Evolutionary conservation across 2,888 invertebrate genomes (phyloP).

Genomic region (Plagodis pulveraria): DNA sequence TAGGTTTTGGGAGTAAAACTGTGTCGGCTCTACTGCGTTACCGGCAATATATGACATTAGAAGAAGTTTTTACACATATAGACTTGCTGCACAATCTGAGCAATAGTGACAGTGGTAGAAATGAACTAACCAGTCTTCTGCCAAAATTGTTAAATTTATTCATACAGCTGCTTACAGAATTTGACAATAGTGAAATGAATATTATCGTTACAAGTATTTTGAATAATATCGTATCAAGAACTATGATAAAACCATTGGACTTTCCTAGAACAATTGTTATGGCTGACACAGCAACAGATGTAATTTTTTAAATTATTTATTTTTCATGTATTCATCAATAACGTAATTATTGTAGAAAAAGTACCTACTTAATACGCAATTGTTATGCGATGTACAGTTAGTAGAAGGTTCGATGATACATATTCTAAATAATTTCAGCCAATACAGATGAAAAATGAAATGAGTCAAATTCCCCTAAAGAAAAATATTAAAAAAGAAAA

Average conservation of each 20-base stretch:
- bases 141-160: constrained; percentile 59
- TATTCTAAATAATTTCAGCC: constrained; percentile 49
- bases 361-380: not conserved
- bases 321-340: not conserved
- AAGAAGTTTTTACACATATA: constrained; percentile 64
- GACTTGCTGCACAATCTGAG: constrained; percentile 61
- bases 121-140: constrained; percentile 51
- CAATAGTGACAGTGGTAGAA: constrained; percentile 49
- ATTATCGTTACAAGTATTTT: constrained; percentile 64
- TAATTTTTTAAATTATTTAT: constrained; percentile 34
- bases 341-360: not conserved
- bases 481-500: constrained; percentile 42
- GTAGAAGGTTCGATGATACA: too few species aligned
- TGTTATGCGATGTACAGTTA: not conserved
- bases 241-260: constrained; percentile 38
- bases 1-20: constrained; percentile 61
- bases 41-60: constrained; percentile 64
- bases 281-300: constrained; percentile 63
- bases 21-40: constrained; percentile 54
- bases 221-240: constrained; percentile 61
- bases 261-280: constrained; percentile 42
- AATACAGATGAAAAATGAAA: constrained; percentile 53
- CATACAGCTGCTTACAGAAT: constrained; percentile 61
- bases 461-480: constrained; percentile 56
- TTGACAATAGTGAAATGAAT: constrained; percentile 70